Evolutionary conservation across 2,888 invertebrate genomes (phyloP).

Genomic region (Chloroclystis v-ata): DNA sequence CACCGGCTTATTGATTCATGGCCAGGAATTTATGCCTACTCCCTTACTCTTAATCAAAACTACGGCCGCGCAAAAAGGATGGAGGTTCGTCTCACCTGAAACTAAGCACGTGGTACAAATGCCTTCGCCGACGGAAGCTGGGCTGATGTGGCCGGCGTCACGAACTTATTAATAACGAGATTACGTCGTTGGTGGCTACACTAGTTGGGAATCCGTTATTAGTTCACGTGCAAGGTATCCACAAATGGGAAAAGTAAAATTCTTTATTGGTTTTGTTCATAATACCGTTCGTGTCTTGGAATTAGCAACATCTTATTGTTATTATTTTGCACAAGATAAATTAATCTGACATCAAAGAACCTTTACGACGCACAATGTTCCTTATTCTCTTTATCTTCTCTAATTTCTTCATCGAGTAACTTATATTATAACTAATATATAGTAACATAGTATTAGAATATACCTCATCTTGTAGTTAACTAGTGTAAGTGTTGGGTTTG

Average conservation of each 20-base stretch:
- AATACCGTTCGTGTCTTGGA: too few relatives aligned
- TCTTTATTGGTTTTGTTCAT: neutral
- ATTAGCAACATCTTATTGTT: neutral
- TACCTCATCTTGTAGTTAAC: slow-evolving; percentile 7
- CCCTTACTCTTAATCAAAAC: slow-evolving; percentile 69
- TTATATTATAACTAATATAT: too few relatives aligned
- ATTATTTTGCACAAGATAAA: neutral
- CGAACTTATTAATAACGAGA: slow-evolving; percentile 40
- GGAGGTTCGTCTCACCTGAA: slow-evolving; percentile 48
- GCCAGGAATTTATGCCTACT: slow-evolving; percentile 67
- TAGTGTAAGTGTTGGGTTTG: slow-evolving; percentile 4
- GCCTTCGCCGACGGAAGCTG: slow-evolving; percentile 49
- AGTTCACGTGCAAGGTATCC: neutral
- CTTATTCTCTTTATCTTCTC: too few relatives aligned
- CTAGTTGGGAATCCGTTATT: slow-evolving; percentile 14
- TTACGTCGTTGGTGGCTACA: slow-evolving; percentile 20
- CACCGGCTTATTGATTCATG: slow-evolving; percentile 73
- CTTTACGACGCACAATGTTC: too few relatives aligned
- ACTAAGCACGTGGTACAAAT: slow-evolving; percentile 58
- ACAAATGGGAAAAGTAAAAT: neutral
- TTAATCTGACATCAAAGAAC: neutral
- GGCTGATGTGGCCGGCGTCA: slow-evolving; percentile 44
- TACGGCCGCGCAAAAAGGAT: slow-evolving; percentile 60
- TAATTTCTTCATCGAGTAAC: too few relatives aligned
- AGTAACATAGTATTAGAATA: too few relatives aligned